Conservation (phyloP, 2,113 vertebrate species). For the Melanotaenia duboulayi region DNA sequence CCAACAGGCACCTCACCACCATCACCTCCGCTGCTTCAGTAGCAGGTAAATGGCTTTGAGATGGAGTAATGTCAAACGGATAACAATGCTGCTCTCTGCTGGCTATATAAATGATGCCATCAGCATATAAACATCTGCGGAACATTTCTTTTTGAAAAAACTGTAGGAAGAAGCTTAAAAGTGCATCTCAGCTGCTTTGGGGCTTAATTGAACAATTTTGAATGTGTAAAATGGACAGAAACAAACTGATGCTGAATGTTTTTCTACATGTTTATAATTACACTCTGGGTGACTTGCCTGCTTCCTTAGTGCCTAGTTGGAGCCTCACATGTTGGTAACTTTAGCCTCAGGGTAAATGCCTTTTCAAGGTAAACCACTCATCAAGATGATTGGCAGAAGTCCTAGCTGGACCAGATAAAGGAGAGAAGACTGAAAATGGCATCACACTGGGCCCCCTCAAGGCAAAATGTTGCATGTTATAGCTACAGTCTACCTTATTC, state of each 20-base stretch:
- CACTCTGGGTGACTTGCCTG: neutral
- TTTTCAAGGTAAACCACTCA: constrained; percentile 28
- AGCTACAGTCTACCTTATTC: constrained; percentile 17
- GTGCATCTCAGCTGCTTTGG: too few species aligned
- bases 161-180: neutral
- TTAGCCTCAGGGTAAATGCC: constrained; percentile 28
- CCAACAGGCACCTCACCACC: neutral
- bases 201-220: too few species aligned
- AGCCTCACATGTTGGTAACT: constrained; percentile 14
- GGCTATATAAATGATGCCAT: constrained; percentile 30
- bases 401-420: constrained; percentile 10
- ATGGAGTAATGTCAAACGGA: constrained; percentile 34
- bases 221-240: neutral
- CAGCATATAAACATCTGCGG: constrained; percentile 11
- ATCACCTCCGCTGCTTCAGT: neutral
- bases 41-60: constrained; percentile 12
- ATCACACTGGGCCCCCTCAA: constrained; percentile 17
- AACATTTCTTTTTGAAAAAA: neutral
- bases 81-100: constrained; percentile 78
- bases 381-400: constrained; percentile 46
- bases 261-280: constrained; percentile 12
- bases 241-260: constrained; percentile 3
- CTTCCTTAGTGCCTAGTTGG: too few species aligned
- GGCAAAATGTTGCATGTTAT: constrained; percentile 20
- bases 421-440: neutral